A percentile compares a stretch with the other conserved stretches of the same genome.
phyloP scores from a whole-genome alignment of 2,888 invertebrate species.

The Altica lythri region DNA sequence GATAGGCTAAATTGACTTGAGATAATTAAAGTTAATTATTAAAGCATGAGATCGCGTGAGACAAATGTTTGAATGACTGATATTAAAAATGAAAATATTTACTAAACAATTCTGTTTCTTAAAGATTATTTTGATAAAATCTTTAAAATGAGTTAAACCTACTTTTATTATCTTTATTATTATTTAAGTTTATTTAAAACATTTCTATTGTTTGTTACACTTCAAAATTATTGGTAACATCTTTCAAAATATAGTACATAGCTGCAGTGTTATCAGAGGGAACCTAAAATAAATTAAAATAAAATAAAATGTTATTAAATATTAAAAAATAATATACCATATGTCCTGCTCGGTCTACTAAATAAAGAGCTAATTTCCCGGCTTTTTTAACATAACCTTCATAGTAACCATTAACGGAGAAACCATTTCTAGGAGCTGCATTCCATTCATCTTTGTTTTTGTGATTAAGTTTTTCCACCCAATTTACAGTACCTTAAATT shows the following conservation, averaged over 20 bases:
- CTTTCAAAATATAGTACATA: constrained; percentile 40
- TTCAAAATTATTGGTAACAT: constrained; percentile 35
- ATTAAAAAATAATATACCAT: constrained; percentile 61
- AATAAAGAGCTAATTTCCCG: constrained; percentile 74
- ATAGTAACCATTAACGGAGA: constrained; percentile 65
- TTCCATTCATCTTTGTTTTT: constrained; percentile 63
- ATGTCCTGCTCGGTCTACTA: constrained; percentile 80
- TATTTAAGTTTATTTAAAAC: constrained; percentile 2
- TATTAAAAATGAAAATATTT: no score
- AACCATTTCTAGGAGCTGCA: constrained; percentile 59
- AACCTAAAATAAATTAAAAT: constrained; percentile 37
- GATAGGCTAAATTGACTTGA: neutral
- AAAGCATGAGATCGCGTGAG: neutral
- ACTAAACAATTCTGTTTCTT: no score
- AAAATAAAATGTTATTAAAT: neutral
- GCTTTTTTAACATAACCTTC: constrained; percentile 75
- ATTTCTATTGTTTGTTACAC: no score
- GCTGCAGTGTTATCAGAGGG: constrained; percentile 41
- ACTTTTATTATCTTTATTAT: no score
- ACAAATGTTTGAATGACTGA: neutral
- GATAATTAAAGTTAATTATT: neutral
- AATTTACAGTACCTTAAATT: constrained; percentile 51
- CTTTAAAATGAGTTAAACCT: no score
- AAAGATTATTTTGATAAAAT: no score
- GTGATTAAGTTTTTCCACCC: constrained; percentile 69